Percentiles rank a stretch among this genome's conserved stretches.
Evolutionary conservation across 2,113 vertebrate genomes (phyloP).

Genomic region (Erpornis zantholeuca): DNA sequence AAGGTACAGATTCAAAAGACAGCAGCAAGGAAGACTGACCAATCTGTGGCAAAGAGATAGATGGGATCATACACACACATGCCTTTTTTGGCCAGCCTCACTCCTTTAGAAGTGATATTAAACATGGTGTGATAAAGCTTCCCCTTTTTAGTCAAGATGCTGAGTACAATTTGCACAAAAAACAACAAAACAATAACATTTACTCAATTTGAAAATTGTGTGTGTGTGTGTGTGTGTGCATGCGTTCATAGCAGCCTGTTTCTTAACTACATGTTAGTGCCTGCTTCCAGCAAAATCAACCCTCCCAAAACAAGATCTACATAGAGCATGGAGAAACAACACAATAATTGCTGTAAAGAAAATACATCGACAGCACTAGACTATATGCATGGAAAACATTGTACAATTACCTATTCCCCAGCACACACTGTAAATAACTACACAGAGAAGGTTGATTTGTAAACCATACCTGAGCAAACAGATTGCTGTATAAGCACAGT

Average conservation of each 20-base stretch:
- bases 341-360: background rate
- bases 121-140: background rate
- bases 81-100: background rate
- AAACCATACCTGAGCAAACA: background rate
- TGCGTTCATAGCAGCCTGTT: background rate
- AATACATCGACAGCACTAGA: background rate
- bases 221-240: background rate
- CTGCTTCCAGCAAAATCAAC: background rate
- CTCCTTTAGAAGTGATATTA: background rate
- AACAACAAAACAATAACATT: background rate
- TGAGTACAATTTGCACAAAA: background rate
- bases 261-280: background rate
- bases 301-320: background rate
- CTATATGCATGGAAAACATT: background rate
- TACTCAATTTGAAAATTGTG: background rate
- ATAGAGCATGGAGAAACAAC: background rate
- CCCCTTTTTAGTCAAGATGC: background rate
- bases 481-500: background rate
- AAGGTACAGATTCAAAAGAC: background rate
- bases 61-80: rapidly evolving
- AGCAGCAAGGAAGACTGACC: background rate
- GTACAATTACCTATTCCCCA: background rate
- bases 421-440: background rate
- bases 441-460: background rate
- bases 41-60: background rate